Conservation (phyloP, 2,113 vertebrate genomes). For the Pholis gunnellus region DNA sequence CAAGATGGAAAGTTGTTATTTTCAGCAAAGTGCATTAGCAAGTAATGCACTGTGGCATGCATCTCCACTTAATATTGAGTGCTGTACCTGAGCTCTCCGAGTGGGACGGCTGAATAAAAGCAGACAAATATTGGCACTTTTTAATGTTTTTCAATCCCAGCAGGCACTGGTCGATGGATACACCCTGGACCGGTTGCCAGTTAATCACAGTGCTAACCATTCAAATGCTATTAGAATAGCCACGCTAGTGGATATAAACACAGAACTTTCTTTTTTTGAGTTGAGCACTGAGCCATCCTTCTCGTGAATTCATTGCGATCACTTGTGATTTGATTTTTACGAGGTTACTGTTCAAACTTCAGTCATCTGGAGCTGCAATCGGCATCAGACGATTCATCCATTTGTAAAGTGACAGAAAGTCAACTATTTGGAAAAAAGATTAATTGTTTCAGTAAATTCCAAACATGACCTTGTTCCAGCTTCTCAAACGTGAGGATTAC, state of each 20-base stretch:
- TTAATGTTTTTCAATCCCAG: background rate
- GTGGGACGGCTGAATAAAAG: constrained; percentile 11
- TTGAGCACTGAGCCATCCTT: background rate
- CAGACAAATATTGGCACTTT: background rate
- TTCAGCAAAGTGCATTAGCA: constrained; percentile 47
- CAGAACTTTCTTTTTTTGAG: background rate
- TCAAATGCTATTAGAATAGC: background rate
- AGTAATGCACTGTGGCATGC: constrained; percentile 13
- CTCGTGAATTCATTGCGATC: background rate
- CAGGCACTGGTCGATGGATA: background rate
- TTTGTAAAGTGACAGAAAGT: background rate
- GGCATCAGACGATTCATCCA: fast-evolving
- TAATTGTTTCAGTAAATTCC: background rate
- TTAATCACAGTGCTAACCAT: background rate
- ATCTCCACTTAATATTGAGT: constrained; percentile 1
- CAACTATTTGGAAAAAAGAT: background rate
- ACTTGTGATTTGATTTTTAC: background rate
- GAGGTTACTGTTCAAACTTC: background rate
- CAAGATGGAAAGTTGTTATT: constrained; percentile 44
- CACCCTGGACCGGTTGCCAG: background rate
- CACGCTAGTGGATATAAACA: background rate
- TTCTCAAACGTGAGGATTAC: background rate
- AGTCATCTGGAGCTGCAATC: background rate
- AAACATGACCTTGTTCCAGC: background rate
- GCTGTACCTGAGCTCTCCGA: background rate